phyloP scores from a whole-genome alignment of 1,140 invertebrate genomes.

The Scylla paramamosain region DNA sequence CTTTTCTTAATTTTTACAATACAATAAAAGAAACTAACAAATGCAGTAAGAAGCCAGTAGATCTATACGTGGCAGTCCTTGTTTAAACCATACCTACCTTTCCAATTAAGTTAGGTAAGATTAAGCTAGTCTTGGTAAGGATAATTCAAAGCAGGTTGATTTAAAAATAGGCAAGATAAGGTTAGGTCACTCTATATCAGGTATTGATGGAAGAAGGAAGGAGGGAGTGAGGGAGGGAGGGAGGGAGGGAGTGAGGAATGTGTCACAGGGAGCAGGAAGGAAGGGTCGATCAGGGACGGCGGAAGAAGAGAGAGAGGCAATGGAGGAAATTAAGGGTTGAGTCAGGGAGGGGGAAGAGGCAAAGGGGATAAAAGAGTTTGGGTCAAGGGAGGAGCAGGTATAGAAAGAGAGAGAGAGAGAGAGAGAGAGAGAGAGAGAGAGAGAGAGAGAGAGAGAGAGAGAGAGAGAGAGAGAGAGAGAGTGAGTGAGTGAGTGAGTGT shows the following conservation, averaged over 20 bases:
- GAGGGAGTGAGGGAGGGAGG: not conserved
- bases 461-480: too few relatives aligned
- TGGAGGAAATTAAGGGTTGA: too few relatives aligned
- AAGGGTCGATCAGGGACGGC: not conserved
- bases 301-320: not conserved
- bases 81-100: not conserved
- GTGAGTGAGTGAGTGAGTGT: not conserved
- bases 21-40: too few relatives aligned
- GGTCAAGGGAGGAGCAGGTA: not conserved
- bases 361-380: not conserved
- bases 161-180: too few relatives aligned
- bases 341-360: not conserved
- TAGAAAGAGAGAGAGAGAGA: not conserved
- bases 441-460: not conserved
- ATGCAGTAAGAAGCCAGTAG: too few relatives aligned
- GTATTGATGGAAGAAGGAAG: not conserved
- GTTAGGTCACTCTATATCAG: too few relatives aligned
- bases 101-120: not conserved
- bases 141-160: too few relatives aligned
- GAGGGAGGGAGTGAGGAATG: not conserved
- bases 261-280: not conserved
- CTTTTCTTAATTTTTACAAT: too few relatives aligned
- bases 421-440: slow-evolving; percentile 18
- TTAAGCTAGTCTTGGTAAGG: too few relatives aligned
- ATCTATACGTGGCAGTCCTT: too few relatives aligned